Conservation (phyloP, 2,888 invertebrate species). For the Stenodema calcarata region DNA sequence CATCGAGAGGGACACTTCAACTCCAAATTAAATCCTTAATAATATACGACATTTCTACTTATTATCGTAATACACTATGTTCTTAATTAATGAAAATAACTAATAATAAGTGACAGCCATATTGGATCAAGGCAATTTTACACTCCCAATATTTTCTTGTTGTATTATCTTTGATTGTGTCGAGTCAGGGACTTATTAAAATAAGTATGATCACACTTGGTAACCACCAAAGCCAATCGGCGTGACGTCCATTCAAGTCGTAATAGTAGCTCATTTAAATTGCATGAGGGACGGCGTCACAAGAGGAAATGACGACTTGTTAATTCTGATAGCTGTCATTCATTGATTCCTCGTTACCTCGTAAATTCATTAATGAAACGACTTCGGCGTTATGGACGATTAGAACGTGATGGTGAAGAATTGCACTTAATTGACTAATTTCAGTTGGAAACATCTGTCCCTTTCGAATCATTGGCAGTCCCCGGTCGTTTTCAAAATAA, state of each 20-base stretch:
- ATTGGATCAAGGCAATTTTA: too few relatives aligned
- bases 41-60: too few relatives aligned
- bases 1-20: too few relatives aligned
- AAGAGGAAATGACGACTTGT: background rate
- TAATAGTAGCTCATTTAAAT: background rate
- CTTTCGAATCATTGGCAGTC: background rate
- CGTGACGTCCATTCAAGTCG: background rate
- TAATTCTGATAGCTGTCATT: background rate
- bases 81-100: too few relatives aligned
- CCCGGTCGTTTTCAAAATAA: background rate
- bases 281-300: background rate
- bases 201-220: background rate
- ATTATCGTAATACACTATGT: too few relatives aligned
- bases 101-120: too few relatives aligned
- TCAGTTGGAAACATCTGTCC: background rate
- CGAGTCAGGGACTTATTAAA: background rate
- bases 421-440: background rate
- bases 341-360: background rate
- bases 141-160: too few relatives aligned
- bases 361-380: background rate
- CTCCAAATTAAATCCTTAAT: too few relatives aligned
- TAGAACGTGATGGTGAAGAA: background rate
- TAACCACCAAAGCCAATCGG: background rate
- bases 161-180: too few relatives aligned
- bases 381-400: background rate